Evolutionary conservation across 37 sponge, comb jelly and placozoan genomes (phyloP).

Genomic region (Aplysina aerophoba): DNA sequence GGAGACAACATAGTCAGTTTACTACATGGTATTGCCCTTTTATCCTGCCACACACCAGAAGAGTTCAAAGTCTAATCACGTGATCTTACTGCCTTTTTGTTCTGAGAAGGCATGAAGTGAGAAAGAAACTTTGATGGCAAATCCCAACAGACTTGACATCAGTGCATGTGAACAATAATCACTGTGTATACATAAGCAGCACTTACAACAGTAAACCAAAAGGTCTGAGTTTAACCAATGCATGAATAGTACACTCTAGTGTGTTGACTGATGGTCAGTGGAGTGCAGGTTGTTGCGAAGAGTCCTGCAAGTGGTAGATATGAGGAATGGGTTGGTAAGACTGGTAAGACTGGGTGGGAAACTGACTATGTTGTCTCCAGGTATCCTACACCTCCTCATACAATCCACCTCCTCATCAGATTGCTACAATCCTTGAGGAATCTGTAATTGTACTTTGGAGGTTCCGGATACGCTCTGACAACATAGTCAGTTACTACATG

Average conservation of each 20-base stretch:
- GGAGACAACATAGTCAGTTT: background rate
- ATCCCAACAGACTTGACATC: background rate
- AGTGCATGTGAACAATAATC: background rate
- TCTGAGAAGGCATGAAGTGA: background rate
- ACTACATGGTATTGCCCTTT: too few relatives aligned
- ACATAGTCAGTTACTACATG: constrained; percentile 14
- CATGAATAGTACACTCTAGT: background rate
- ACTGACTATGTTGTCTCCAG: constrained; percentile 6
- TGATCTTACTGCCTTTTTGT: too few relatives aligned
- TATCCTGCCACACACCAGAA: too few relatives aligned
- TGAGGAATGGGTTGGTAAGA: too few relatives aligned
- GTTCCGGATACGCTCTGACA: constrained; percentile 40
- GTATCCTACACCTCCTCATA: constrained; percentile 28
- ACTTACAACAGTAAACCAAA: too few relatives aligned
- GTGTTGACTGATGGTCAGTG: background rate
- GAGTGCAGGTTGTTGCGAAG: too few relatives aligned
- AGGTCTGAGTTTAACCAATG: background rate
- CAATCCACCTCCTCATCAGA: background rate
- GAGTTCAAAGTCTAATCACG: too few relatives aligned
- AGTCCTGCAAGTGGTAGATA: too few relatives aligned
- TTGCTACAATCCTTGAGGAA: constrained; percentile 36
- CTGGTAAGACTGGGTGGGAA: background rate
- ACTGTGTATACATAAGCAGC: background rate
- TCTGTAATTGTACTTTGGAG: constrained; percentile 59
- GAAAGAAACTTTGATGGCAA: background rate